These are phyloP conservation scores for Acanthaster planci DNA, from an alignment of 35 echinoderm and acorn worm genomes.

Conservation along the genomic window DNA sequence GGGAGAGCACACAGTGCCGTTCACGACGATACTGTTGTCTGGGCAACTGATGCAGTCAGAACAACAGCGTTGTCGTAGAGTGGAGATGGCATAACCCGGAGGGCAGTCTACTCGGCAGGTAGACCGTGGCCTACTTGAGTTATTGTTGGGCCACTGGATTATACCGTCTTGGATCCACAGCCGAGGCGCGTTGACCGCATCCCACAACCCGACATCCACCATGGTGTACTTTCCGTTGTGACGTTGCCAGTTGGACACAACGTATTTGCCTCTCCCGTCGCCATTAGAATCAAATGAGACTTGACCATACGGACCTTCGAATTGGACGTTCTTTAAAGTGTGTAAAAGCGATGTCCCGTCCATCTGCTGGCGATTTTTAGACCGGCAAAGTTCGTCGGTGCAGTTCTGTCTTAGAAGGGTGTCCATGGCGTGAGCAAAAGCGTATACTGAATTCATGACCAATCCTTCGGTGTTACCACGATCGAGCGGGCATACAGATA, in stretches of 20 bases:
- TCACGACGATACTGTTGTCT: slow-evolving; percentile 9
- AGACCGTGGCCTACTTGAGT: not conserved
- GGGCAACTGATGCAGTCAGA: slow-evolving; percentile 30
- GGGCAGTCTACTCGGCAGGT: slow-evolving; percentile 32
- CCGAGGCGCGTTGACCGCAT: not conserved
- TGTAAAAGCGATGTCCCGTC: not conserved
- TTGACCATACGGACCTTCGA: slow-evolving; percentile 12
- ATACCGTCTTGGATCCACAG: not conserved
- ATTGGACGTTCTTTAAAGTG: not conserved
- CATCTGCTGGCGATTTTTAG: not conserved
- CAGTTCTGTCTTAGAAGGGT: not conserved
- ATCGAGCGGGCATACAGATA: not conserved
- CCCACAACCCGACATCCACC: slow-evolving; percentile 32
- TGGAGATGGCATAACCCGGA: not conserved
- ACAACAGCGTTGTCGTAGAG: slow-evolving; percentile 33
- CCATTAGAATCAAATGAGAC: slow-evolving; percentile 41
- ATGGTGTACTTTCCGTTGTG: slow-evolving; percentile 29
- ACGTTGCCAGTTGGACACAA: slow-evolving; percentile 32
- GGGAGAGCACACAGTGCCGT: not conserved
- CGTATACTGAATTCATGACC: slow-evolving; percentile 38
- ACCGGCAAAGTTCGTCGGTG: not conserved
- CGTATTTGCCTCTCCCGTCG: slow-evolving; percentile 26
- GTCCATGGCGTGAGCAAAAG: slow-evolving; percentile 33
- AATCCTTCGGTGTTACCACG: slow-evolving; percentile 33
- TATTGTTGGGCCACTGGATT: slow-evolving; percentile 8